A percentile compares a stretch with the other conserved stretches of the same genome.
Evolutionary conservation across 2,888 invertebrate genomes (phyloP).

Genomic region (Apamea monoglypha): DNA sequence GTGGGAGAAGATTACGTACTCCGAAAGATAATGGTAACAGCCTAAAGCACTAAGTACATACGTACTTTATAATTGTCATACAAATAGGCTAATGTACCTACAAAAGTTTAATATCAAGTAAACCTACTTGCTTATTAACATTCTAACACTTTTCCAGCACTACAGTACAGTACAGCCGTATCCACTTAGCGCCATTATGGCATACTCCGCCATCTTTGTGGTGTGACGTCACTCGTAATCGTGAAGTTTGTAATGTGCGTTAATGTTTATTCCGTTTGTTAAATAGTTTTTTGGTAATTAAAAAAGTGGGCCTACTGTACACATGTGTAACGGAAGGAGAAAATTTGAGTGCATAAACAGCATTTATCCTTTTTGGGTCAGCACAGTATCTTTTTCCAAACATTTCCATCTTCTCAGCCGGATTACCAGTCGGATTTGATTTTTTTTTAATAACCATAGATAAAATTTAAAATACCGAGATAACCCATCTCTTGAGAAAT

Average conservation of each 20-base stretch:
- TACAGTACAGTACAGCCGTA: conserved; percentile 34
- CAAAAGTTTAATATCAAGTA: neutral
- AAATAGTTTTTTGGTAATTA: conserved; percentile 29
- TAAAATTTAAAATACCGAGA: too few relatives aligned
- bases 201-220: conserved; percentile 51
- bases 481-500: too few relatives aligned
- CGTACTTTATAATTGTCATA: neutral
- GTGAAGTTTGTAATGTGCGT: conserved; percentile 52
- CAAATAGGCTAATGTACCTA: neutral
- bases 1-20: neutral
- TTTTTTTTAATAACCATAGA: too few relatives aligned
- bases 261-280: conserved; percentile 45
- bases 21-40: neutral
- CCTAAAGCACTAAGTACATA: neutral
- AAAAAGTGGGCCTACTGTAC: neutral
- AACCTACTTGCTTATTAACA: neutral
- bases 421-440: too few relatives aligned
- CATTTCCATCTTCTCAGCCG: neutral
- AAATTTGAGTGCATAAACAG: neutral
- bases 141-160: conserved; percentile 6
- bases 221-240: conserved; percentile 55
- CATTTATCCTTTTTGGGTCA: neutral
- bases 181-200: conserved; percentile 54
- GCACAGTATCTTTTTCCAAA: neutral
- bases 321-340: neutral